These are phyloP conservation scores for Hydrozoanthus gracilis DNA, from an alignment of 92 coral and sea anemone species.

Conservation along the genomic window DNA sequence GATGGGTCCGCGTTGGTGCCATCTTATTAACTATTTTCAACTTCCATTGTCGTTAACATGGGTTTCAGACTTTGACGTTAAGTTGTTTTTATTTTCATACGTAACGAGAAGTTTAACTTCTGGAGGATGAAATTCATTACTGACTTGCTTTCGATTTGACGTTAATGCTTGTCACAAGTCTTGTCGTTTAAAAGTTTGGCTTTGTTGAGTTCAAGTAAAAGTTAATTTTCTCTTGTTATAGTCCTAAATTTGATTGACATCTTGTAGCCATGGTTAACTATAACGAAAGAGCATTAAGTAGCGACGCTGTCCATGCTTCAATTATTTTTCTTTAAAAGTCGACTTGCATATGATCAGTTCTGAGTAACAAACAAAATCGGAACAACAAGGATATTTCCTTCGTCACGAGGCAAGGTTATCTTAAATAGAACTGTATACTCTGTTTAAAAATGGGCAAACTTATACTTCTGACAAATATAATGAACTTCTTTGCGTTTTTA, in stretches of 20 bases:
- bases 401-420: not conserved
- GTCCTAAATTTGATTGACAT: conserved; percentile 36
- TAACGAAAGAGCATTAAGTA: conserved; percentile 1
- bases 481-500: not conserved
- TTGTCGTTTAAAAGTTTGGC: conserved; percentile 7
- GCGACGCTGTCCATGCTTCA: not conserved
- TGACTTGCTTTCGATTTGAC: not conserved
- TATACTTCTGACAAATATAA: not conserved
- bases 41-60: not conserved
- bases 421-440: not conserved
- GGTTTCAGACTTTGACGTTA: not conserved
- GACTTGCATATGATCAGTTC: not conserved
- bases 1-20: not conserved
- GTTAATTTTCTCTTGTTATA: conserved; percentile 16
- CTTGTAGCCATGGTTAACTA: conserved; percentile 2
- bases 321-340: not conserved
- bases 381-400: not conserved
- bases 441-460: not conserved
- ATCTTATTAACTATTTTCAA: not conserved
- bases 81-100: not conserved
- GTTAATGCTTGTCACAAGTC: conserved; percentile 1
- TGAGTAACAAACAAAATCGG: not conserved
- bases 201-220: conserved; percentile 23
- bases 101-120: not conserved
- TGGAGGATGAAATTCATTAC: not conserved